These are phyloP conservation scores for Drosophila antonietae DNA, from an alignment of 2,888 invertebrate species.

Conservation along the genomic window DNA sequence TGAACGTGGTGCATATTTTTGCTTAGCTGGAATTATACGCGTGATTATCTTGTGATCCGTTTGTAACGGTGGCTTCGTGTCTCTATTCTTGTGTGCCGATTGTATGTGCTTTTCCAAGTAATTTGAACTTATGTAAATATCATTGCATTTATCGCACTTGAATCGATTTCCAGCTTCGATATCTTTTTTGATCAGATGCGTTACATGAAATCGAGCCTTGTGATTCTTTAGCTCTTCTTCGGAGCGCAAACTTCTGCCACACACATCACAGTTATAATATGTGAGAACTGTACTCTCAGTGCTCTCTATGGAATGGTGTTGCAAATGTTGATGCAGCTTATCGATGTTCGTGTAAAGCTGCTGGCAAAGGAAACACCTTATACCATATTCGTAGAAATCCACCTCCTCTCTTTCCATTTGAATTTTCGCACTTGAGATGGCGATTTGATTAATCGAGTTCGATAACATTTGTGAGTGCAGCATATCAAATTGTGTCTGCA, in stretches of 20 bases:
- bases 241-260: constrained; percentile 29
- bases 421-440: background rate
- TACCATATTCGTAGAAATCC: background rate
- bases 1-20: constrained; percentile 50
- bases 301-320: background rate
- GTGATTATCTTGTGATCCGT: background rate
- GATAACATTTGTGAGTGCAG: background rate
- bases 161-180: background rate
- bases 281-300: background rate
- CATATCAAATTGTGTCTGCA: constrained; percentile 3
- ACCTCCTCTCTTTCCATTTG: background rate
- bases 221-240: constrained; percentile 16
- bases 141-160: constrained; percentile 17
- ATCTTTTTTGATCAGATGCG: background rate
- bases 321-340: constrained; percentile 30
- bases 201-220: constrained; percentile 20
- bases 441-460: background rate
- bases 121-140: background rate
- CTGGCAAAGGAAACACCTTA: constrained; percentile 36
- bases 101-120: constrained; percentile 11
- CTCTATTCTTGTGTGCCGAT: background rate
- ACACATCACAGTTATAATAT: constrained; percentile 22
- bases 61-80: too few relatives aligned
- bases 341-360: constrained; percentile 32
- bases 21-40: background rate